Conservation (phyloP, 2,888 invertebrate genomes). For the Bugula neritina region DNA sequence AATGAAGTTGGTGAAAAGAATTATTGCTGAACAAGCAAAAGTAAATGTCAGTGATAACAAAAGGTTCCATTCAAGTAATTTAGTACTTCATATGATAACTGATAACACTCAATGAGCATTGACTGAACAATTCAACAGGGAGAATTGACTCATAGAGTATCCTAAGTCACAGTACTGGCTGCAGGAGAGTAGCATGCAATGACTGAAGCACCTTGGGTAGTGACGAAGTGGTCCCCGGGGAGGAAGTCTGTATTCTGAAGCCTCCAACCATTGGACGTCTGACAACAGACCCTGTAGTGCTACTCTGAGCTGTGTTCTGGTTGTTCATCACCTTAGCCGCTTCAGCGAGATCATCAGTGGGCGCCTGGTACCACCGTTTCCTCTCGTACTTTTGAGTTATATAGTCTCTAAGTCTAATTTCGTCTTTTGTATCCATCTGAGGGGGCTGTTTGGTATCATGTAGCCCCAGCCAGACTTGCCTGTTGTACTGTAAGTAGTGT, state of each 20-base stretch:
- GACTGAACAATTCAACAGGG: no score
- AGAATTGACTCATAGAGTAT: no score
- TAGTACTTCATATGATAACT: no score
- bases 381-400: slow-evolving; percentile 93
- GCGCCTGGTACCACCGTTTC: slow-evolving; percentile 65
- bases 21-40: no score
- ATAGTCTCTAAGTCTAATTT: slow-evolving; percentile 82
- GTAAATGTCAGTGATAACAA: no score
- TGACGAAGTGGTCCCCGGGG: neutral
- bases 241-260: neutral
- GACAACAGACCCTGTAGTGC: neutral
- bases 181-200: no score
- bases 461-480: slow-evolving; percentile 84
- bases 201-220: slow-evolving; percentile 22
- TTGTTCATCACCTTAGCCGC: slow-evolving; percentile 45
- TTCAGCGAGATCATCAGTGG: slow-evolving; percentile 53
- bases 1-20: no score
- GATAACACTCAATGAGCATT: no score
- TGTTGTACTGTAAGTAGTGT: slow-evolving; percentile 65
- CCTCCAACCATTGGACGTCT: slow-evolving; percentile 14
- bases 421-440: slow-evolving; percentile 70
- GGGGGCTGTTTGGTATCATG: slow-evolving; percentile 58
- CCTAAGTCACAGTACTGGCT: no score
- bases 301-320: neutral
- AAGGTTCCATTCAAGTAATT: no score